Conservation (phyloP, 2,888 invertebrate species). For the Cataglyphis altisquamis region DNA sequence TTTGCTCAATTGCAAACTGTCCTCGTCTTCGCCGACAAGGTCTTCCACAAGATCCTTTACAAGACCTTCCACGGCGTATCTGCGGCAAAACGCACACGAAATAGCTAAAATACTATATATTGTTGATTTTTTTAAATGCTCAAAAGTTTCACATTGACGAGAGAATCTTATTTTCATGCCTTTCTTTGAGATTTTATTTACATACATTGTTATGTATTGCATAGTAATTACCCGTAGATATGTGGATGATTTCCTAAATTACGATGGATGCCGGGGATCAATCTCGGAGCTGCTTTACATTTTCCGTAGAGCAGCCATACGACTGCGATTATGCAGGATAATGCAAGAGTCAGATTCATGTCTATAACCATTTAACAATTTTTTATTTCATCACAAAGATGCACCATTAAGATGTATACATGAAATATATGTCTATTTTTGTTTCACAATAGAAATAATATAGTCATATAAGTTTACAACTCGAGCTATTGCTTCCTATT, state of each 20-base stretch:
- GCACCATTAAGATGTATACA: background rate
- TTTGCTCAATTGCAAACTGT: constrained; percentile 86
- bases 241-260: constrained; percentile 69
- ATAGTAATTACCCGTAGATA: constrained; percentile 66
- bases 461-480: background rate
- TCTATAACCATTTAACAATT: constrained; percentile 56
- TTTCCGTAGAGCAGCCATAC: constrained; percentile 71
- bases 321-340: constrained; percentile 69
- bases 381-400: background rate
- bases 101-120: background rate
- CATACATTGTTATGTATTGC: background rate
- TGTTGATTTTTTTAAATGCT: background rate
- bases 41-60: constrained; percentile 80
- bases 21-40: constrained; percentile 86
- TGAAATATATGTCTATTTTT: background rate
- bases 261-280: constrained; percentile 67
- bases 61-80: constrained; percentile 73
- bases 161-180: background rate
- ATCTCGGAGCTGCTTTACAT: constrained; percentile 71
- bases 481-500: background rate
- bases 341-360: constrained; percentile 71
- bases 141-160: background rate
- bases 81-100: constrained; percentile 35
- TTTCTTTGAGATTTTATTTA: background rate
- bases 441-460: background rate